Evolutionary conservation across 2,113 vertebrate genomes (phyloP), one percentile per base, ranked within the genome.

Genomic region (Ancistrus triradiatus): DNA sequence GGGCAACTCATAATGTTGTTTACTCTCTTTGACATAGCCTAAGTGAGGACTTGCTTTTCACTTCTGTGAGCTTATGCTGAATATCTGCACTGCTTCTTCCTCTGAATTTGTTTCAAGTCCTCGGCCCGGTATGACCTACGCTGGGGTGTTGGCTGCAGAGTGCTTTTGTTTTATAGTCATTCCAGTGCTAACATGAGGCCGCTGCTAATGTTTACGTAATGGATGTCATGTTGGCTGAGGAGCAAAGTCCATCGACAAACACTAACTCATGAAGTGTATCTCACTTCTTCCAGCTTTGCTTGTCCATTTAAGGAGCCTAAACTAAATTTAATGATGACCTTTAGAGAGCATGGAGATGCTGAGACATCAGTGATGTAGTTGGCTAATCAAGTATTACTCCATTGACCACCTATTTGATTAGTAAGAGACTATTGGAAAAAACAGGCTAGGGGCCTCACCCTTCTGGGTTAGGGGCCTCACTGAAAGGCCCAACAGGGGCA

Each of bases 181-280:
- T 48, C 47, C 51, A 27, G 59, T 40, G 50, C 50, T 51, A 53
- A 22, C 28, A 27, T 63, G 57, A 59, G 65, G 38, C 66, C 18
- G 47, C 44, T 53, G 57, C 46, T 63, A 60, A 72, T 59, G 73
- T 75, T 75, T 75, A 75, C 73, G 63, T 72, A 71, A 68, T 59
- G 58, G 69, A 71, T 68, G 68, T 60, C 56, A 44, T 33, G 68
- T 64, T 68, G 63, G 50, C 59, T 18, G 11, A 55, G 27, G 25
- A 58, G 64, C 17, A 25, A 56, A 56, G 60, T 56, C 61, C 48
- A 69, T 69, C 60, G 65, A 65, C 62, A 65, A 44, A 43, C 52
- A 47, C 27, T 40, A 22, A 44, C 57, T 68, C 64, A 59, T 46
- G 55, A 24, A 33, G 40, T 55, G 49, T 9, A 15, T n/a, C 40